Percentiles rank a stretch among this genome's conserved stretches.
Evolutionary conservation across 2,888 invertebrate species (phyloP).

Genomic region (Callinectes sapidus): DNA sequence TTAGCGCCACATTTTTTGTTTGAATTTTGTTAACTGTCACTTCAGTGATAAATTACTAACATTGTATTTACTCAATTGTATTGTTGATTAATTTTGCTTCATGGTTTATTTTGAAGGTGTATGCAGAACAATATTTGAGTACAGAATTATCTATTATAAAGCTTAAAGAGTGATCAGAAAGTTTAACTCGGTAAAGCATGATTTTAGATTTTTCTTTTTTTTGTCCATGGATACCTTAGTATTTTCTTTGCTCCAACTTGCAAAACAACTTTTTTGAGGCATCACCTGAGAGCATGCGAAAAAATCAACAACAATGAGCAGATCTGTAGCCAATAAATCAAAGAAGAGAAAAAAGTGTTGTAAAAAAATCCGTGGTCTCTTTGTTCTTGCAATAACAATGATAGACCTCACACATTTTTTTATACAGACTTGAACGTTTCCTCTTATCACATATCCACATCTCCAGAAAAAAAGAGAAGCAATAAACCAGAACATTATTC

Average conservation of each 20-base stretch:
- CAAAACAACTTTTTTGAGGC: conserved; percentile 5
- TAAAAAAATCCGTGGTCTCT: neutral
- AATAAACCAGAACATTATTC: neutral
- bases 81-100: neutral
- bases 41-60: neutral
- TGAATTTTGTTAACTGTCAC: neutral
- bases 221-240: neutral
- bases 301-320: neutral
- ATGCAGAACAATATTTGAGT: neutral
- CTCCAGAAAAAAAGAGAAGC: neutral
- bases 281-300: neutral
- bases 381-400: neutral
- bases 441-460: neutral
- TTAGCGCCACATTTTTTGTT: neutral
- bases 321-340: neutral
- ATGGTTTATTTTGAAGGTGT: neutral
- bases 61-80: neutral
- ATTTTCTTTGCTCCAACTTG: neutral
- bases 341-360: neutral
- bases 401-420: neutral
- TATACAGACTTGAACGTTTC: neutral
- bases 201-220: neutral
- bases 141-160: neutral
- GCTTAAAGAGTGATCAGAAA: neutral
- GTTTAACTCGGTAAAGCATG: neutral